Base-by-base conservation (phyloP, 2,888 invertebrate species). In the Elysia crispata region DNA sequence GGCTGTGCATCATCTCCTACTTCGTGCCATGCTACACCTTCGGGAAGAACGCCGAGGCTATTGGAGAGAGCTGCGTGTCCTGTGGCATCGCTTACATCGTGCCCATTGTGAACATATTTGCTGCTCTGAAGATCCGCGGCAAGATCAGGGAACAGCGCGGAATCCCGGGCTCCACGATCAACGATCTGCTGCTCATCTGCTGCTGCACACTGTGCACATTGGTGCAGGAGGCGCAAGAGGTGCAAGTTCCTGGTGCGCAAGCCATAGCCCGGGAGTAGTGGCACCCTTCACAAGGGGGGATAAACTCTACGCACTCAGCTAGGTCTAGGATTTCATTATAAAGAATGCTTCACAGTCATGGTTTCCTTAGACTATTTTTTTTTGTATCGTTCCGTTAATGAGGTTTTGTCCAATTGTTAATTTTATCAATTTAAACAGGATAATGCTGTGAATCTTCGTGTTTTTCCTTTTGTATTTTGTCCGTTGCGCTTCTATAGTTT, bases 21-120 rank as follows among this genome's bases (percentile, higher is more conserved):
- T 83, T 89, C 57, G 85, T 86, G n/a, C 90, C 90, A 20, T 90
- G 90, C 83, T 89, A 89, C 81, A 87, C 88, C n/a, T 88, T 87
- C 62, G 90, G 90, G 30, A 89, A 90, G 83, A 89, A 87, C 49
- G 88, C 89, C 6, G 89, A 90, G 81, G 85, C 86, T 1, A 86
- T 89, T 0, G 89, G 89, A 1, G 89, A 90, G 49, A 84, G 82
- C 81, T 90, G 90, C 82, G 73, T 88, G 1, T 81, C 86, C 1
- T 89, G 88, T 54, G 90, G 88, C n/a, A 60, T 88, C 15, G 85
- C 86, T 8, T 86, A 85, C 72, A 73, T 87, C 66, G 84, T 89
- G 1, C 89, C 89, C 57, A 78, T 89, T 30, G 80, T 84, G 54
- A 88, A 89, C 82, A 79, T 89, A 41, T 73, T 87, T 62, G 84